Percentiles rank a stretch among this genome's conserved stretches.
These are phyloP conservation scores for Cyphomyrus plagiostoma DNA, from an alignment of 2,113 vertebrate species.

Conservation along the genomic window DNA sequence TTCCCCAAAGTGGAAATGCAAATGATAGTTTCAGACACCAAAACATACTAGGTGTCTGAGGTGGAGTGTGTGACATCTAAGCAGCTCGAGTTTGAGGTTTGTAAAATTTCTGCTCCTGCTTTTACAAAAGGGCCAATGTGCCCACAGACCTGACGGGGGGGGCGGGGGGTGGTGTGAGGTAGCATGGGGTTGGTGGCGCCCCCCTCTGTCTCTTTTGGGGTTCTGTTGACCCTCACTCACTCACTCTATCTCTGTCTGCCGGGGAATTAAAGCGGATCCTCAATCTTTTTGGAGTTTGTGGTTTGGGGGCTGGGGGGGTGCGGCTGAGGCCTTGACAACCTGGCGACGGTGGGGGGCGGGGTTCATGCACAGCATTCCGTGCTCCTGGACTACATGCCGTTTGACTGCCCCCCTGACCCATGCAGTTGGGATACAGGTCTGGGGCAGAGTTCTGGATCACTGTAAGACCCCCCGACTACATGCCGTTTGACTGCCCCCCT, in stretches of 20 bases:
- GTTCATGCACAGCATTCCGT: background rate
- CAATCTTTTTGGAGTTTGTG: background rate
- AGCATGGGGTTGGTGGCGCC: background rate
- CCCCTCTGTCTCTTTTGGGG: background rate
- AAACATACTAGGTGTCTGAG: background rate
- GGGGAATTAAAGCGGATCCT: slow-evolving; percentile 5
- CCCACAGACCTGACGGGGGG: background rate
- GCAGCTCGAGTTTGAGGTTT: background rate
- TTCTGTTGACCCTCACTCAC: background rate
- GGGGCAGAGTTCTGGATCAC: background rate
- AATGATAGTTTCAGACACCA: background rate
- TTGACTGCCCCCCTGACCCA: background rate
- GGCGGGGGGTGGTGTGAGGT: background rate
- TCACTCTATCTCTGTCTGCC: background rate
- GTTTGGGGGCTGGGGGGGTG: background rate
- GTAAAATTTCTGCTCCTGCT: background rate
- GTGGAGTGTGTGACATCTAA: background rate
- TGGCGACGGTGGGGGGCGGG: background rate
- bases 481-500: background rate
- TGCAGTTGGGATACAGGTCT: background rate
- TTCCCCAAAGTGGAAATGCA: background rate
- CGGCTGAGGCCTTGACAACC: background rate
- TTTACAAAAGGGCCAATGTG: background rate
- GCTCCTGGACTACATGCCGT: background rate
- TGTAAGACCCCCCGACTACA: background rate